Evolutionary conservation across 2,113 vertebrate genomes (phyloP).

Genomic region (Silurus asotus): DNA sequence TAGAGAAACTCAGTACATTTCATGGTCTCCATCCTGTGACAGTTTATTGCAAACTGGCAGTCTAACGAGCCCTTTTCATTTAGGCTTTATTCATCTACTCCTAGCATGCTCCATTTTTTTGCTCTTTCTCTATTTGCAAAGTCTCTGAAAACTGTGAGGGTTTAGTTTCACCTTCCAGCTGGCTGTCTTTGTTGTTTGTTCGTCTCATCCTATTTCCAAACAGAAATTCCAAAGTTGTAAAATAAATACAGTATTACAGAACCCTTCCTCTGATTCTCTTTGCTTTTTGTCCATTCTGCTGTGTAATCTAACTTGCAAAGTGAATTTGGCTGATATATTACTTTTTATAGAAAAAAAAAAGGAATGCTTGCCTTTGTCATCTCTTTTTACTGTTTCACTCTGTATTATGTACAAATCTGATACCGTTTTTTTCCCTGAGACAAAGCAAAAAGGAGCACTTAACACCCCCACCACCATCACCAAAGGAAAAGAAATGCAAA

Average conservation of each 20-base stretch:
- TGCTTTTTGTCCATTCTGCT: constrained; percentile 25
- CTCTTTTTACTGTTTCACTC: background rate
- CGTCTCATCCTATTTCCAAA: constrained; percentile 50
- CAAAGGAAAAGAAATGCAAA: constrained; percentile 54
- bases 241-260: constrained; percentile 48
- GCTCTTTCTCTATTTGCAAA: background rate
- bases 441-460: constrained; percentile 42
- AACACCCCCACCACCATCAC: background rate
- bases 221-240: constrained; percentile 56
- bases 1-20: background rate
- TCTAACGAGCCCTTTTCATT: constrained; percentile 15
- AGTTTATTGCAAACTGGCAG: background rate
- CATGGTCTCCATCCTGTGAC: background rate
- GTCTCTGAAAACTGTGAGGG: constrained; percentile 12
- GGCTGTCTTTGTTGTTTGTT: constrained; percentile 47
- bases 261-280: constrained; percentile 16
- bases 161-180: constrained; percentile 53
- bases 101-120: constrained; percentile 48
- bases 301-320: constrained; percentile 54
- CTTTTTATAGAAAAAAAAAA: constrained; percentile 46
- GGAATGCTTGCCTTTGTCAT: constrained; percentile 9
- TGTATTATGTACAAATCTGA: constrained; percentile 51
- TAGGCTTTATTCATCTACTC: constrained; percentile 39
- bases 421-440: constrained; percentile 51
- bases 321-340: constrained; percentile 55